Percentiles rank a stretch among this genome's conserved stretches.
phyloP scores from a whole-genome alignment of 1,140 invertebrate genomes.

The Conopomorpha cramerella region DNA sequence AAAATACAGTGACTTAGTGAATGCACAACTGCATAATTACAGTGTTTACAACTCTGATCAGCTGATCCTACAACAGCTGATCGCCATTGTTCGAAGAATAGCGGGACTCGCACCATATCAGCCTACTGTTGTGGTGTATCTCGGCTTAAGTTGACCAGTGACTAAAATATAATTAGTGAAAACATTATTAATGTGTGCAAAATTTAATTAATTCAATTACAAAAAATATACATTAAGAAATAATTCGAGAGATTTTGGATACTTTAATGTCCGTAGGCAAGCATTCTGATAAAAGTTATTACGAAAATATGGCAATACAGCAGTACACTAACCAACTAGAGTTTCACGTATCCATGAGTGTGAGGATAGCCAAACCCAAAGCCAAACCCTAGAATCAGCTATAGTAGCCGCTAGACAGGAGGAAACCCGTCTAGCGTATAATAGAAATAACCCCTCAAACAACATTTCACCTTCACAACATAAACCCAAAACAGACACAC shows the following conservation, averaged over 20 bases:
- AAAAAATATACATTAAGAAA: conserved; percentile 2
- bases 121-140: too few relatives aligned
- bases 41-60: too few relatives aligned
- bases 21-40: too few relatives aligned
- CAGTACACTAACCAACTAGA: conserved; percentile 1
- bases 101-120: too few relatives aligned
- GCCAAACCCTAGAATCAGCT: neutral
- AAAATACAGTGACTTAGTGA: too few relatives aligned
- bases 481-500: neutral
- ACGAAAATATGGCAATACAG: conserved; percentile 3
- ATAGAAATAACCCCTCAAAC: neutral
- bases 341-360: conserved; percentile 1
- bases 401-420: conserved; percentile 1
- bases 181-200: too few relatives aligned
- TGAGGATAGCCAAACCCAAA: conserved; percentile 1
- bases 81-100: too few relatives aligned
- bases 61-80: too few relatives aligned
- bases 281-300: conserved; percentile 2
- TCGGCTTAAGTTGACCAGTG: too few relatives aligned
- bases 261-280: neutral
- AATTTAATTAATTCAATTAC: neutral
- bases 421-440: conserved; percentile 1
- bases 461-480: neutral
- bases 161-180: too few relatives aligned
- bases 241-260: neutral